Base-by-base conservation (phyloP, 1,140 invertebrate species). In the Calliphora vicina region DNA sequence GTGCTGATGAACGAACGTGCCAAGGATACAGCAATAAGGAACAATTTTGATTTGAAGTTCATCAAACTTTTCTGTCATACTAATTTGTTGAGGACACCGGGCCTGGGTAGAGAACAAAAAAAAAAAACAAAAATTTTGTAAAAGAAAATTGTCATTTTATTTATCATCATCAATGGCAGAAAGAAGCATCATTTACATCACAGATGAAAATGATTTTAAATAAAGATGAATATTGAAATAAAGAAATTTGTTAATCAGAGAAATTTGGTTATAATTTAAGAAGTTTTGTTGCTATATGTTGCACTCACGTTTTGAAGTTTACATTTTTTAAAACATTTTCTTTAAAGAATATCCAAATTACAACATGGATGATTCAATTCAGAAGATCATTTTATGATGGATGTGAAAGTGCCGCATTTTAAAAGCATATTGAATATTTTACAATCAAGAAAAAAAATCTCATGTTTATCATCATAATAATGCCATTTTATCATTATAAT, bases 41-140 rank as follows among this genome's bases (percentile, higher is more conserved):
- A 35, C 9, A 78, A 43, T 43, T 78, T 78, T 78, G 74, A 78
- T 78, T 78, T 78, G 35, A 43, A 43, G 23, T 78, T 78, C 74
- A 43, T 78, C 74, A 43, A 43, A 78, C n/a, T 78, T 78, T 43
- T 76, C 6, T 76, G 26, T 76, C 73, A 35, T 76, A 35, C 25
- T 73, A 25, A 73, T 73, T 73, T 74, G 72, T 17, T 74, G 17
- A 27, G 27, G 27, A 74, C 35, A 35, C 6, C 29, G 8, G 35
- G 35, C 1, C 35, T 35, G 35, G 35, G 35, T 35, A 35, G 35
- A 35, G 35, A 35, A 10, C 35, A 74, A 35, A 29, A 74, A 15
- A 23, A 74, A 71, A 25, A 71, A 25, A 26, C 12, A 71, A 71
- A 71, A 8, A n/a, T n/a, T n/a, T n/a, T 8, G 35, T 35, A 8